These are phyloP conservation scores for Notothenia coriiceps DNA, from an alignment of 2,113 vertebrate genomes.

Conservation along the genomic window DNA sequence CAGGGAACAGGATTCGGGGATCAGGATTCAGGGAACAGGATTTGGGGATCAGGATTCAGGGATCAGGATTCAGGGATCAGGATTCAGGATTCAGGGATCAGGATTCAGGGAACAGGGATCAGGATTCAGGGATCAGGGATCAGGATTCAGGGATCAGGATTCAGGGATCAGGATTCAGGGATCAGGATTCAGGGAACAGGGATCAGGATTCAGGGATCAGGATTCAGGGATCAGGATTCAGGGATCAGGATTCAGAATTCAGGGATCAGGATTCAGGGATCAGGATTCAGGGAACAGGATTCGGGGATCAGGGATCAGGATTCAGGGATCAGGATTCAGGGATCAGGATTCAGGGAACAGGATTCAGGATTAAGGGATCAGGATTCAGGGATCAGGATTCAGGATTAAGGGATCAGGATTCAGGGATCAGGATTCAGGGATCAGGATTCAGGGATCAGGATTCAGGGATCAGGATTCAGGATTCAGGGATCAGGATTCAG, in stretches of 20 bases:
- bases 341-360: too few species aligned
- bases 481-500: too few species aligned
- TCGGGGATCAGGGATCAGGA: not conserved
- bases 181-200: not conserved
- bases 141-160: not conserved
- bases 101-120: not conserved
- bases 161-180: not conserved
- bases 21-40: not conserved
- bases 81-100: not conserved
- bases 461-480: too few species aligned
- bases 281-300: not conserved
- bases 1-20: not conserved
- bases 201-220: too few species aligned
- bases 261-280: not conserved
- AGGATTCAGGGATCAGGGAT: not conserved
- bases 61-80: not conserved
- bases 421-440: too few species aligned
- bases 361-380: too few species aligned
- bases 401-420: too few species aligned
- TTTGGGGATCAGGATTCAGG: not conserved
- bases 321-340: too few species aligned
- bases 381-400: too few species aligned
- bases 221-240: too few species aligned
- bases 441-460: too few species aligned
- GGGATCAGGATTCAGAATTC: not conserved